These are phyloP conservation scores for Stenchaetothrips biformis DNA, from an alignment of 2,888 invertebrate species.

Conservation along the genomic window DNA sequence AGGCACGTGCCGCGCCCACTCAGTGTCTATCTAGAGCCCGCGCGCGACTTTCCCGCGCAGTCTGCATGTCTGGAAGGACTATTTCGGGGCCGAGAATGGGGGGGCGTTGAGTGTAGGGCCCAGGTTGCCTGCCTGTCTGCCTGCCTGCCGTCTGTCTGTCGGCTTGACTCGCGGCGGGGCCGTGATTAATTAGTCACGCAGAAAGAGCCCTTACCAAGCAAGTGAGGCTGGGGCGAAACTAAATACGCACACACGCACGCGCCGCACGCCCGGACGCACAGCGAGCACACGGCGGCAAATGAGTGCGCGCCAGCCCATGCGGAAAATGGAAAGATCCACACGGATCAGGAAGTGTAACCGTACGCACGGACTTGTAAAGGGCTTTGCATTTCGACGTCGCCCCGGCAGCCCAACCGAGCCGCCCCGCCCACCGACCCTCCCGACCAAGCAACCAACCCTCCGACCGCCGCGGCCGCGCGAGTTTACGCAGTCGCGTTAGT, in stretches of 20 bases:
- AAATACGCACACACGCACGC: not conserved
- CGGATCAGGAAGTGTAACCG: slow-evolving; percentile 15
- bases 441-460: too few species aligned
- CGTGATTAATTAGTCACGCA: not conserved
- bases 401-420: not conserved
- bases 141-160: not conserved
- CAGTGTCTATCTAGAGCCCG: too few species aligned
- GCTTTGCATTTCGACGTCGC: not conserved
- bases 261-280: not conserved
- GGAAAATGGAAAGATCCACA: slow-evolving; percentile 20
- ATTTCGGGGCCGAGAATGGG: not conserved
- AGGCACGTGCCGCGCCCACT: too few species aligned
- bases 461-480: not conserved
- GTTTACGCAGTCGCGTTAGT: not conserved
- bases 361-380: not conserved
- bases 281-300: not conserved
- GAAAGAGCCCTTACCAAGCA: not conserved
- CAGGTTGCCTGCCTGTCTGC: not conserved
- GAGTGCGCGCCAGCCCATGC: not conserved
- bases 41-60: too few species aligned
- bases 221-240: not conserved
- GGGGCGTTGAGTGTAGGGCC: not conserved
- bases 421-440: not conserved
- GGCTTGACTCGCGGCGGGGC: not conserved
- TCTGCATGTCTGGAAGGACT: too few species aligned